Base-by-base conservation (phyloP, 2,797 vertebrate species). In the Sparus aurata region DNA sequence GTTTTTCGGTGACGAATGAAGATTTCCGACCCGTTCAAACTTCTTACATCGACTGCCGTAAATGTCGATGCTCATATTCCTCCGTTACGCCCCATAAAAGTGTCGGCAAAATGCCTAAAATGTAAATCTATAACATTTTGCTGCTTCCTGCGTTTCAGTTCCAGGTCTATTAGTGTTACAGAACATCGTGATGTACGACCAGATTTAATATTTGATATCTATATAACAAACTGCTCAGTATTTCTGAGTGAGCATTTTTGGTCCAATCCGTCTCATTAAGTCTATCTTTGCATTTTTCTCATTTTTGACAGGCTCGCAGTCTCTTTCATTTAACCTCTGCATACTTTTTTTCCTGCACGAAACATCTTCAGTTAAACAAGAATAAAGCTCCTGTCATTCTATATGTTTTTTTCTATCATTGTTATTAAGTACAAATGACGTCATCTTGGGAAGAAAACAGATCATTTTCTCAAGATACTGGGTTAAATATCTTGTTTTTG, bases 81-180 rank as follows among this genome's bases (percentile, higher is more conserved):
- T 54, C 64, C 50, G 25, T 23, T 30, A 4, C 2, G 16, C 25
- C 53, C 53, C 71, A 62, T 71, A 17, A 75, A 38, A 60, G 64
- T 54, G 0, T 62, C 25, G 61, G 79, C 69, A 59, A 54, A 70
- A 69, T 64, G 76, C 63, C 83, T 70, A 34, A 84, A 82, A 88
- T 85, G 72, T 41, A 83, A 80, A 80, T 77, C 22, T 23, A 3
- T 18, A 27, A 52, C 53, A 47, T 54, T 27, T 52, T 2, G 16
- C 20, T 27, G 50, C 20, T 57, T 3, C 18, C 38, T 58, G 60
- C 50, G 43, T 49, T 60, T 65, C 58, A 52, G 17, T 23, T 47
- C 13, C 27, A 46, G 64, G 20, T 75, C n/a, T 2, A 2, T 80
- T 73, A 49, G 57, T n/a, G 13, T n/a, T 17, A 9, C 10, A 46